Evolutionary conservation across 1,140 invertebrate genomes (phyloP).

Genomic region (Pseudachorutes palmiensis): DNA sequence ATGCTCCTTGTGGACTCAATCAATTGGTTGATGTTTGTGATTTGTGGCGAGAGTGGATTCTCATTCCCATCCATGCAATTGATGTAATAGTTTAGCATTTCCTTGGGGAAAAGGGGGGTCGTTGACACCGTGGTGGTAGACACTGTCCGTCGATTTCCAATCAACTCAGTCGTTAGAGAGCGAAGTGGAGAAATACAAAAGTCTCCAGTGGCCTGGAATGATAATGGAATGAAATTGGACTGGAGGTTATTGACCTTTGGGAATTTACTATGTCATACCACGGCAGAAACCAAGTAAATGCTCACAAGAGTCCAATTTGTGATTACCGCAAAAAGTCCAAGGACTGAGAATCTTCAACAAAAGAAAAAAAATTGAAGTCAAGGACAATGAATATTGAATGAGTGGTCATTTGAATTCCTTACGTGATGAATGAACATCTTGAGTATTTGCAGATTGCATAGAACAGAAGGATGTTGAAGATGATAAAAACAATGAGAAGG

Average conservation of each 20-base stretch:
- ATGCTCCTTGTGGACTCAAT: constrained; percentile 1
- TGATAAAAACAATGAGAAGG: constrained; percentile 62
- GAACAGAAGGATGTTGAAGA: constrained; percentile 68
- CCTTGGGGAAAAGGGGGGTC: not conserved
- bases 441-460: constrained; percentile 74
- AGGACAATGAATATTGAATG: not conserved
- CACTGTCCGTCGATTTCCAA: not conserved
- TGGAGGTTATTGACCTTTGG: not conserved
- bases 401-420: constrained; percentile 40
- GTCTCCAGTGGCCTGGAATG: not conserved
- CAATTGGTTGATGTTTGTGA: not conserved
- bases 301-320: constrained; percentile 80
- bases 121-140: not conserved
- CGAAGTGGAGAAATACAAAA: constrained; percentile 7
- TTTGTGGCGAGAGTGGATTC: not conserved
- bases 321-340: constrained; percentile 75
- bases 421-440: constrained; percentile 71
- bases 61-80: not conserved
- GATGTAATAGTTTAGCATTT: not conserved
- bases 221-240: not conserved
- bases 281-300: constrained; percentile 48
- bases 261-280: not conserved
- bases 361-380: constrained; percentile 18
- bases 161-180: constrained; percentile 2
- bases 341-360: constrained; percentile 36